Conservation (phyloP, 2,888 invertebrate genomes). For the Toxonevra muliebris region DNA sequence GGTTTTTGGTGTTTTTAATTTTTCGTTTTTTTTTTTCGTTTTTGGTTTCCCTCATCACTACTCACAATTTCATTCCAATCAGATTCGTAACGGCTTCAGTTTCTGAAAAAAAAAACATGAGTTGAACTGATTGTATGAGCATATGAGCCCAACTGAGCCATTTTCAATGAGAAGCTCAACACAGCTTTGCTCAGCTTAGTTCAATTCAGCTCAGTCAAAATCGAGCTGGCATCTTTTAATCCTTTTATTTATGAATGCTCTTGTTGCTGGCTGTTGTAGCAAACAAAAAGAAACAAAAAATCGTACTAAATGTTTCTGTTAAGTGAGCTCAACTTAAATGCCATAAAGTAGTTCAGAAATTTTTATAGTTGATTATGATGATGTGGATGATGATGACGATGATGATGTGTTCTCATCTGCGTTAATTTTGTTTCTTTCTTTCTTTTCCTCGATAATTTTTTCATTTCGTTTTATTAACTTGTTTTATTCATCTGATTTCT, state of each 20-base stretch:
- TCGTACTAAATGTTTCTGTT: slow-evolving; percentile 7
- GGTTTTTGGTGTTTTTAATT: not conserved
- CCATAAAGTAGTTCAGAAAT: slow-evolving; percentile 38
- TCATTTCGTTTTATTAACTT: slow-evolving; percentile 4
- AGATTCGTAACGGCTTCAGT: slow-evolving; percentile 25
- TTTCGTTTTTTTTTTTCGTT: not conserved
- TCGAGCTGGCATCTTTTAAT: slow-evolving; percentile 31
- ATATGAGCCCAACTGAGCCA: too few species aligned
- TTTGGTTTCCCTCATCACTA: not conserved
- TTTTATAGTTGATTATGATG: slow-evolving; percentile 26
- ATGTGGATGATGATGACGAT: slow-evolving; percentile 18
- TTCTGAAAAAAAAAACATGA: not conserved
- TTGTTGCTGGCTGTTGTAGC: slow-evolving; percentile 10
- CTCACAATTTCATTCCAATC: slow-evolving; percentile 14
- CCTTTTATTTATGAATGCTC: slow-evolving; percentile 37
- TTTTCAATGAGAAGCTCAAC: slow-evolving; percentile 13
- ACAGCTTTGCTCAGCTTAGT: slow-evolving; percentile 11
- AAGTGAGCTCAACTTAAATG: slow-evolving; percentile 22
- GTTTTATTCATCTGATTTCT: slow-evolving; percentile 13
- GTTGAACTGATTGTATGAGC: not conserved
- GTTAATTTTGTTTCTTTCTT: slow-evolving; percentile 7
- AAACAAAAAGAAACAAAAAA: not conserved
- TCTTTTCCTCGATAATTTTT: slow-evolving; percentile 1
- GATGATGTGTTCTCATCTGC: slow-evolving; percentile 1
- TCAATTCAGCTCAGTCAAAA: slow-evolving; percentile 31